phyloP scores from a whole-genome alignment of 2,888 invertebrate species.

The Melieria picta region DNA sequence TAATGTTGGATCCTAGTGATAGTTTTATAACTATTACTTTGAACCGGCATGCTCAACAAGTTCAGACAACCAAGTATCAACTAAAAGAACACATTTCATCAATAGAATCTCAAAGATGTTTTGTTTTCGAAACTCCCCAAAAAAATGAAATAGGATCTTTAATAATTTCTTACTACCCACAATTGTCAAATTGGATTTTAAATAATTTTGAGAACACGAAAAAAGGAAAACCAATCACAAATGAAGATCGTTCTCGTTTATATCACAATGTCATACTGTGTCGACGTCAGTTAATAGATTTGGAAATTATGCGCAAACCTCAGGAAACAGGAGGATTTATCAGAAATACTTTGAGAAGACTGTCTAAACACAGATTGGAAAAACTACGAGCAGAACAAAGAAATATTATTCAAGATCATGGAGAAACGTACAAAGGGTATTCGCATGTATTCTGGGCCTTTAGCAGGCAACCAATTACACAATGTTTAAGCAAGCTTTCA shows the following conservation, averaged over 20 bases:
- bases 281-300: slow-evolving; percentile 83
- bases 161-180: slow-evolving; percentile 90
- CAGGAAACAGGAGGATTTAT: slow-evolving; percentile 87
- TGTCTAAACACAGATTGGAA: slow-evolving; percentile 86
- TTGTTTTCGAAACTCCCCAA: slow-evolving; percentile 90
- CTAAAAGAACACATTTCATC: slow-evolving; percentile 46
- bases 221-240: slow-evolving; percentile 78
- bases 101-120: slow-evolving; percentile 76
- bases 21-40: slow-evolving; percentile 91
- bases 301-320: slow-evolving; percentile 83
- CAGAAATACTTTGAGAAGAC: slow-evolving; percentile 85
- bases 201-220: slow-evolving; percentile 76
- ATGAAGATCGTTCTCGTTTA: slow-evolving; percentile 86
- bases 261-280: slow-evolving; percentile 89
- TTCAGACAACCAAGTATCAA: slow-evolving; percentile 46
- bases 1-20: slow-evolving; percentile 91
- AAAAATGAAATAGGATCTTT: slow-evolving; percentile 92
- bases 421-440: slow-evolving; percentile 88
- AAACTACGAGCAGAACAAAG: slow-evolving; percentile 77
- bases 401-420: slow-evolving; percentile 73
- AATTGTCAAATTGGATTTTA: slow-evolving; percentile 82
- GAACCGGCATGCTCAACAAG: slow-evolving; percentile 70
- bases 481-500: slow-evolving; percentile 84
- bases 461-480: slow-evolving; percentile 80
- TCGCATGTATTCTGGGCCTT: slow-evolving; percentile 92